Evolutionary conservation across 2,888 invertebrate species (phyloP).

Genomic region (Thymelicus acteon): DNA sequence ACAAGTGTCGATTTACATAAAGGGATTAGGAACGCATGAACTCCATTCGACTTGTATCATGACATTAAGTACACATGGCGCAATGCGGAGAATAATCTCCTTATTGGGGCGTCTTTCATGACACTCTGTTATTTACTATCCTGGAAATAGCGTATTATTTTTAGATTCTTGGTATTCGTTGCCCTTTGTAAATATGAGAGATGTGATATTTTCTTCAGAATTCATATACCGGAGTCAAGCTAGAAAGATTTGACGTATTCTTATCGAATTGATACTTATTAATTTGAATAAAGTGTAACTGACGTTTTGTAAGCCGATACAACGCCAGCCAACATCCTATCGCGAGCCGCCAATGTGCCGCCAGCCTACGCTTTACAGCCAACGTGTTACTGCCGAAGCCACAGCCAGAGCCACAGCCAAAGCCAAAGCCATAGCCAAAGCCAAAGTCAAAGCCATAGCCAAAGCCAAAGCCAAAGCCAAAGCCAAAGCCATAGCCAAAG

Average conservation of each 20-base stretch:
- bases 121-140: constrained; percentile 40
- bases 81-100: constrained; percentile 48
- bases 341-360: too few species aligned
- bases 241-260: not conserved
- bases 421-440: too few species aligned
- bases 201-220: not conserved
- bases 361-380: too few species aligned
- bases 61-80: constrained; percentile 55
- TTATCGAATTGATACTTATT: too few species aligned
- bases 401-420: too few species aligned
- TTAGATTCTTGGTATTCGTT: constrained; percentile 21
- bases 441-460: too few species aligned
- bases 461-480: too few species aligned
- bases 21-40: constrained; percentile 52
- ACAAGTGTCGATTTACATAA: constrained; percentile 55
- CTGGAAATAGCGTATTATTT: constrained; percentile 26
- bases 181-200: constrained; percentile 4
- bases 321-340: too few species aligned
- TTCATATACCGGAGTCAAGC: not conserved
- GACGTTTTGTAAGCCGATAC: too few species aligned
- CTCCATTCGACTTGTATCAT: constrained; percentile 47
- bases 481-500: too few species aligned
- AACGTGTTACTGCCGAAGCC: too few species aligned
- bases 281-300: too few species aligned
- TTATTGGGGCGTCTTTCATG: constrained; percentile 43